A percentile compares a stretch with the other conserved stretches of the same genome.
Conservation (phyloP, 1,140 invertebrate species). For the Nymphalis io region DNA sequence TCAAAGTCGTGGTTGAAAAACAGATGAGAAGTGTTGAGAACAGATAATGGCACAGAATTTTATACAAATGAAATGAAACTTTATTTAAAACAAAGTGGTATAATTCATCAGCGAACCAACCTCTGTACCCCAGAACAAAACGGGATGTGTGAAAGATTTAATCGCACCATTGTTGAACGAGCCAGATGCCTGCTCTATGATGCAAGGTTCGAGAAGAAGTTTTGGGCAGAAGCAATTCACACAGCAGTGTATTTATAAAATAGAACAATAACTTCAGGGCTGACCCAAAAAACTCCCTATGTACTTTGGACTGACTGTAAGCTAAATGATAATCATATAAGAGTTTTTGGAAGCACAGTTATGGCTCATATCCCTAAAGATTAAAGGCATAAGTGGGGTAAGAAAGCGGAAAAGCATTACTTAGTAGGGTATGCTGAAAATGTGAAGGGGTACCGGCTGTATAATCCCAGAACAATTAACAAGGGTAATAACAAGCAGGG, state of each 20-base stretch:
- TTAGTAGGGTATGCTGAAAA: constrained; percentile 37
- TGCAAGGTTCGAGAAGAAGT: constrained; percentile 38
- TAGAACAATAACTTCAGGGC: constrained; percentile 8
- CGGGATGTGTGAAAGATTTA: constrained; percentile 15
- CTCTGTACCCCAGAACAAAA: constrained; percentile 28
- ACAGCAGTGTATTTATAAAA: constrained; percentile 44
- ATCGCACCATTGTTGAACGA: constrained; percentile 32
- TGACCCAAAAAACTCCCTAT: constrained; percentile 45
- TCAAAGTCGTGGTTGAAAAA: neutral
- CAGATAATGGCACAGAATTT: neutral
- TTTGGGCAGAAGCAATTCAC: constrained; percentile 64
- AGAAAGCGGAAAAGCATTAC: constrained; percentile 51
- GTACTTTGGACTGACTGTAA: constrained; percentile 60
- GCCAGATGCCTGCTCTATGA: constrained; percentile 64
- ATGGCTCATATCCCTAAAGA: constrained; percentile 41
- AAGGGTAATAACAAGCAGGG: too few relatives aligned
- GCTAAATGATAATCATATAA: constrained; percentile 47
- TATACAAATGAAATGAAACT: neutral
- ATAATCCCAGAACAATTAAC: too few relatives aligned
- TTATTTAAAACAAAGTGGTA: constrained; percentile 2
- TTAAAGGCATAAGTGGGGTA: constrained; percentile 13
- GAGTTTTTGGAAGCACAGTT: constrained; percentile 52
- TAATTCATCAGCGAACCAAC: constrained; percentile 29
- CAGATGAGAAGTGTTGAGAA: constrained; percentile 28
- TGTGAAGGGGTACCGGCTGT: too few relatives aligned